phyloP scores from a whole-genome alignment of 1,140 invertebrate genomes.

The Drosophila pallidifrons region DNA sequence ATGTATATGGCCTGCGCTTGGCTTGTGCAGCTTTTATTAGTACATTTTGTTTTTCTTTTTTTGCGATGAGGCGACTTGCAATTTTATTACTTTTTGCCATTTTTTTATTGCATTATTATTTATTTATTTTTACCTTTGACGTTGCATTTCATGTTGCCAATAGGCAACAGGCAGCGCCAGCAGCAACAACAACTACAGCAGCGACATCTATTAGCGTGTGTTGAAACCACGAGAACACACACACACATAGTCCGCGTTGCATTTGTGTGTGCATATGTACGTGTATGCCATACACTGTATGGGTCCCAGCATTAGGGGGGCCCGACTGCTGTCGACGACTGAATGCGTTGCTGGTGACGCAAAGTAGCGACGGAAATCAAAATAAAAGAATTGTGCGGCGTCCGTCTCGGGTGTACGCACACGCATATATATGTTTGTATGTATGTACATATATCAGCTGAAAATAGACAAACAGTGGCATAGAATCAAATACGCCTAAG shows the following conservation, averaged over 20 bases:
- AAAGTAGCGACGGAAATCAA: conserved; percentile 40
- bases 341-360: conserved; percentile 52
- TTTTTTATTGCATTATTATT: conserved; percentile 45
- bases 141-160: conserved; percentile 70
- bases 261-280: neutral
- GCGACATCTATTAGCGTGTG: conserved; percentile 55
- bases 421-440: neutral
- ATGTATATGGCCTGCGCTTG: conserved; percentile 13
- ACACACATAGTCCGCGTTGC: conserved; percentile 11
- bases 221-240: conserved; percentile 45
- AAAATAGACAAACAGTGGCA: conserved; percentile 40
- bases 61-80: conserved; percentile 39
- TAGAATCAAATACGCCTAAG: neutral
- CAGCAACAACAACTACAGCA: conserved; percentile 9
- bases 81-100: conserved; percentile 39
- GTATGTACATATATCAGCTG: conserved; percentile 9
- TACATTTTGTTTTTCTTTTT: conserved; percentile 38
- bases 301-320: conserved; percentile 58
- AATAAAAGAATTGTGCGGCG: conserved; percentile 13
- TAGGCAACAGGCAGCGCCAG: conserved; percentile 30
- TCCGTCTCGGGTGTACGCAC: conserved; percentile 13
- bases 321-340: conserved; percentile 60
- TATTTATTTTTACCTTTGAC: conserved; percentile 53
- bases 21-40: conserved; percentile 23
- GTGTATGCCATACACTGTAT: too few relatives aligned